Base-by-base conservation (phyloP, 2,113 vertebrate genomes). In the Trachemys scripta region DNA sequence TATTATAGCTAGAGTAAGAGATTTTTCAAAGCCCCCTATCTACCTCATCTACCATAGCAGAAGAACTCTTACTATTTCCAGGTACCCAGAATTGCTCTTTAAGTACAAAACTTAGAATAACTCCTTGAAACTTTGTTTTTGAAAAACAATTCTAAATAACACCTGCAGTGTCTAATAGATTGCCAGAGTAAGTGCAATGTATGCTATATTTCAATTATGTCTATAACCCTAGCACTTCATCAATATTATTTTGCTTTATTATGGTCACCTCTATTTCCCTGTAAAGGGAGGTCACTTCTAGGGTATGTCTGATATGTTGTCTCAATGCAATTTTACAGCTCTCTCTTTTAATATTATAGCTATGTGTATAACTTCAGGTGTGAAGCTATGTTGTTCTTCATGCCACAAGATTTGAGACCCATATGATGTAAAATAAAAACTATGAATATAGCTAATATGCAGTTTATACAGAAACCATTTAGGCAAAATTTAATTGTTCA, bases 391-490 rank as follows among this genome's bases (percentile, higher is more conserved):
- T 45, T 94, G 50, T n/a, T 93, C 53, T 62, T 87, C 25, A 88
- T 93, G 72, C 22, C 76, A 91, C 59, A 76, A 81, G 69, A 96
- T 96, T 82, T 76, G 87, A 94, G 72, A 8, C 6, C 51, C 84
- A 69, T 69, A 89, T 91, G 0, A 4, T 1, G 50, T 50, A 50
- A 14, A 14, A 50, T 1, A 92, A 57, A 79, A 95, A 91, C 91
- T 84, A 56, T 25, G 80, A 94, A 54, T 14, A 13, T 83, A 38
- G 84, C 24, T 95, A 94, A 95, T 38, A 85, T 49, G 10, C 19
- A 51, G 85, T 85, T 94, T 87, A 94, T 80, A 78, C 38, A 92
- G 87, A 90, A 95, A 81, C 17, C 1, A 86, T 95, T 86, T 49
- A 51, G 42, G 82, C 51, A 94, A 22, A 1, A 12, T 76, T 94